These are phyloP conservation scores for Myotis vivesi DNA, from an alignment of 2,797 vertebrate genomes.

Conservation along the genomic window DNA sequence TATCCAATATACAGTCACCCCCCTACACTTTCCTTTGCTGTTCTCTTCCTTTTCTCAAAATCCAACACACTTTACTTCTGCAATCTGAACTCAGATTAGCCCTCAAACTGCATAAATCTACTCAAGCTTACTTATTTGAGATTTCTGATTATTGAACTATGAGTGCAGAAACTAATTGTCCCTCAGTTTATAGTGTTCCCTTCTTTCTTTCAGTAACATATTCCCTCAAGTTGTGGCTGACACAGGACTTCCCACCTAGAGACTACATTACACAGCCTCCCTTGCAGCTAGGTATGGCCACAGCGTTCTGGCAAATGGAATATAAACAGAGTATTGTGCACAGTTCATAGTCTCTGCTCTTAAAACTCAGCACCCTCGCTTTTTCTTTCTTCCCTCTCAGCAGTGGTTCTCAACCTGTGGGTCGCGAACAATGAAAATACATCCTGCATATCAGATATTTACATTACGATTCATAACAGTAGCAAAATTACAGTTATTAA, in stretches of 20 bases:
- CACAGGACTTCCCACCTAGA: neutral
- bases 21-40: neutral
- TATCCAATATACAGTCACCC: neutral
- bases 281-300: neutral
- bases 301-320: neutral
- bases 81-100: neutral
- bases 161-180: neutral
- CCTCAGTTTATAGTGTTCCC: neutral
- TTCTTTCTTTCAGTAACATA: neutral
- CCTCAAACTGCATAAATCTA: neutral
- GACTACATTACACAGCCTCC: neutral
- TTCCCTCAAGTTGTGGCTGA: neutral
- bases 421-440: too few species aligned
- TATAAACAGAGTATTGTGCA: neutral
- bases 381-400: neutral
- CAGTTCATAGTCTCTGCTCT: neutral
- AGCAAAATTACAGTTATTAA: too few species aligned
- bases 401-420: too few species aligned
- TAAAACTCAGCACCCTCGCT: neutral
- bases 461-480: too few species aligned
- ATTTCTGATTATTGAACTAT: neutral
- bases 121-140: neutral
- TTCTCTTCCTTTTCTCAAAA: neutral
- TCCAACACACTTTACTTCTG: neutral
- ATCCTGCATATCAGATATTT: too few species aligned